These are phyloP conservation scores for Drosophila falleni DNA, from an alignment of 2,888 invertebrate species.

Conservation along the genomic window DNA sequence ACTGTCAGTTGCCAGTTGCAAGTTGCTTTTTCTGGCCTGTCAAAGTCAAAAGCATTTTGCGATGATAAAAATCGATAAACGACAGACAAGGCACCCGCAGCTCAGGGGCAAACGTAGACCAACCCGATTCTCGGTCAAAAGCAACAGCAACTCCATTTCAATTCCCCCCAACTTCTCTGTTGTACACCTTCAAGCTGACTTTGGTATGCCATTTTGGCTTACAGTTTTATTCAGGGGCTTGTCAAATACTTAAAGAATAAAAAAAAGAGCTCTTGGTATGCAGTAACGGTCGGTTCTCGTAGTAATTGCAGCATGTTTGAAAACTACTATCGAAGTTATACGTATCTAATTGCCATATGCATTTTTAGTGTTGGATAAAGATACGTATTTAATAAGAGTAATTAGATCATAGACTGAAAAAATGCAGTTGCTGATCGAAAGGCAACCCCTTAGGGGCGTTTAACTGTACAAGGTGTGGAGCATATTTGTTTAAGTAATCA, in stretches of 20 bases:
- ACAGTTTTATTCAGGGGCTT: slow-evolving; percentile 63
- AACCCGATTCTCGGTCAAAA: slow-evolving; percentile 59
- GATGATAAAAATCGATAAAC: slow-evolving; percentile 75
- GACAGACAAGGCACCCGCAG: slow-evolving; percentile 50
- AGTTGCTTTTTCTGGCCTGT: slow-evolving; percentile 46
- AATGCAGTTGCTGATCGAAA: slow-evolving; percentile 28
- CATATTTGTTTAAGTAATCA: slow-evolving; percentile 8
- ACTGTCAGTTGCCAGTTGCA: slow-evolving; percentile 3
- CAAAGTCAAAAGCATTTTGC: slow-evolving; percentile 66
- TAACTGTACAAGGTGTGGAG: slow-evolving; percentile 36
- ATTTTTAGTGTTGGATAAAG: slow-evolving; percentile 34
- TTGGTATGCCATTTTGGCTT: slow-evolving; percentile 51
- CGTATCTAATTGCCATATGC: slow-evolving; percentile 43
- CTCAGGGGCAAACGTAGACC: slow-evolving; percentile 47
- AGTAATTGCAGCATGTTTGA: slow-evolving; percentile 47
- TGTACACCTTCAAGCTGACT: slow-evolving; percentile 21
- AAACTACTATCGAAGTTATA: slow-evolving; percentile 13
- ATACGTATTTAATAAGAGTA: slow-evolving; percentile 48
- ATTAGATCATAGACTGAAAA: slow-evolving; percentile 63
- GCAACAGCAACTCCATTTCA: slow-evolving; percentile 36
- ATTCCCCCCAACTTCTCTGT: neutral
- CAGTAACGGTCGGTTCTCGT: slow-evolving; percentile 27
- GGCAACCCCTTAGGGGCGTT: slow-evolving; percentile 41
- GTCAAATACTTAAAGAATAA: slow-evolving; percentile 48
- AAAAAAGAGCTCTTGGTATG: slow-evolving; percentile 41